phyloP scores from a whole-genome alignment of 1,140 invertebrate genomes.

The Diachasmimorpha longicaudata region DNA sequence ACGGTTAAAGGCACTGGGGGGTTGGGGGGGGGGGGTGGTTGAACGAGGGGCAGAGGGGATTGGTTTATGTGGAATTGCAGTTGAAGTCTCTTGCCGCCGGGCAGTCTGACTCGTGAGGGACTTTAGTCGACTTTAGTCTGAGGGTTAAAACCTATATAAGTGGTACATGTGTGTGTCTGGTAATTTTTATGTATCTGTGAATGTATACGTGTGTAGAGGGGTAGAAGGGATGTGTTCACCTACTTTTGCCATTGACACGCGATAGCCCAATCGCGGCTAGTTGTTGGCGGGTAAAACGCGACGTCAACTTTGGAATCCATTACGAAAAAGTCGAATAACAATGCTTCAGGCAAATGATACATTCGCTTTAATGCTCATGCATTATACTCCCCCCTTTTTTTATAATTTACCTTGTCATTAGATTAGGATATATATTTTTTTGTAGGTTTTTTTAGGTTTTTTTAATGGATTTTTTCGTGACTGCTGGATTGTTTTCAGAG shows the following conservation, averaged over 20 bases:
- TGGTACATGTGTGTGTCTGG: not conserved
- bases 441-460: not conserved
- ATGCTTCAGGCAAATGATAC: slow-evolving; percentile 7
- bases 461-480: slow-evolving; percentile 28
- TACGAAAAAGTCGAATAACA: slow-evolving; percentile 17
- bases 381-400: slow-evolving; percentile 4
- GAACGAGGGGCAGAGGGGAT: not conserved
- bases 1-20: not conserved
- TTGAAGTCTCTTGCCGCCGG: slow-evolving; percentile 12
- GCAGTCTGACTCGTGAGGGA: slow-evolving; percentile 17
- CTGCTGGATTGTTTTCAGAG: slow-evolving; percentile 33
- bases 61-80: slow-evolving; percentile 21
- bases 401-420: not conserved
- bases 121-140: slow-evolving; percentile 18
- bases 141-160: not conserved
- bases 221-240: slow-evolving; percentile 21
- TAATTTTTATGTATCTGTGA: not conserved
- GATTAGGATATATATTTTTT: not conserved
- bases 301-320: slow-evolving; percentile 20
- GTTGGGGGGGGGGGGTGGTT: not conserved
- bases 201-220: not conserved
- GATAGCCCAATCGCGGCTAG: slow-evolving; percentile 25
- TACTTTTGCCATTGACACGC: slow-evolving; percentile 30
- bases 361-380: slow-evolving; percentile 17
- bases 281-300: slow-evolving; percentile 13